These are phyloP conservation scores for Terebella lapidaria DNA, from an alignment of 2,888 invertebrate species.

Conservation along the genomic window DNA sequence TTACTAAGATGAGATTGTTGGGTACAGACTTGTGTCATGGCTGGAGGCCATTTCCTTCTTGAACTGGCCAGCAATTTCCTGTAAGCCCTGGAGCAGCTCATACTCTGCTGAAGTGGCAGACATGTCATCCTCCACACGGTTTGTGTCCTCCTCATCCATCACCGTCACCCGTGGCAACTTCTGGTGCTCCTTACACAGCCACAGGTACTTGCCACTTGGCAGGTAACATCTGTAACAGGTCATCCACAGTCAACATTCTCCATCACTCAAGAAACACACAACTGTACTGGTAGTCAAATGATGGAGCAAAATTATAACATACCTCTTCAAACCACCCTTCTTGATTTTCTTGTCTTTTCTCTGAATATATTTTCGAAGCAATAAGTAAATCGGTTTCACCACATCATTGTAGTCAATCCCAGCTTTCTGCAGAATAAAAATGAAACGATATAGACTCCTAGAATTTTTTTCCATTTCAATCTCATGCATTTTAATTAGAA, in stretches of 20 bases:
- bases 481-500: too few species aligned
- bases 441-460: too few species aligned
- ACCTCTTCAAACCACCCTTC: slow-evolving; percentile 13
- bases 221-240: slow-evolving; percentile 17
- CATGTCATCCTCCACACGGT: too few species aligned
- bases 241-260: not conserved
- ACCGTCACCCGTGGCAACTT: slow-evolving; percentile 12
- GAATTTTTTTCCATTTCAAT: too few species aligned
- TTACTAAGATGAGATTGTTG: too few species aligned
- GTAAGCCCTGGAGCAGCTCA: too few species aligned
- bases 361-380: slow-evolving; percentile 9
- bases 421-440: slow-evolving; percentile 9
- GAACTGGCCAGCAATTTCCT: too few species aligned
- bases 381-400: slow-evolving; percentile 9
- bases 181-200: slow-evolving; percentile 22
- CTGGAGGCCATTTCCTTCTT: too few species aligned
- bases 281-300: too few species aligned
- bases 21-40: too few species aligned
- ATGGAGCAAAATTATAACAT: not conserved
- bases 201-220: slow-evolving; percentile 21
- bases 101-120: too few species aligned
- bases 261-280: not conserved
- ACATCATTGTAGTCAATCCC: not conserved
- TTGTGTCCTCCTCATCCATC: slow-evolving; percentile 1
- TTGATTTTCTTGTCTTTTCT: slow-evolving; percentile 9